These are phyloP conservation scores for Brachionus asplanchnoidis DNA, from an alignment of 1,140 invertebrate species.

Conservation along the genomic window DNA sequence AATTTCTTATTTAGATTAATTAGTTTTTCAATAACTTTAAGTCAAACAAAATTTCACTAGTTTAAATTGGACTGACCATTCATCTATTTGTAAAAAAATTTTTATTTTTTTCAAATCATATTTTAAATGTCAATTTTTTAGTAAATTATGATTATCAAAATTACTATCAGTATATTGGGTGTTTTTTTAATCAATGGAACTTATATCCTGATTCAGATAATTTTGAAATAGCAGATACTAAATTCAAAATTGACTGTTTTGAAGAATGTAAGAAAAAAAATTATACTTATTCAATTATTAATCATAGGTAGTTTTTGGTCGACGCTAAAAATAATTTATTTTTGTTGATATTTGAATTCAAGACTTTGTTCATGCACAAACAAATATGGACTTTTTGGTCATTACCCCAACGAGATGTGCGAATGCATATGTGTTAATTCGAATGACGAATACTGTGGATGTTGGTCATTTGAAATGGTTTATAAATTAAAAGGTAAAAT, in stretches of 20 bases:
- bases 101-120: neutral
- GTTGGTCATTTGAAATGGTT: neutral
- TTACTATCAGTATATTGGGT: neutral
- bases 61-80: neutral
- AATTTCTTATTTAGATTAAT: neutral
- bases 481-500: constrained; percentile 4
- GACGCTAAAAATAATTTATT: neutral
- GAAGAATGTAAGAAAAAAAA: neutral
- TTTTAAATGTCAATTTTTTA: neutral
- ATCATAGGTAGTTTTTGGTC: neutral
- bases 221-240: neutral
- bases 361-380: neutral
- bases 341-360: neutral
- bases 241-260: neutral
- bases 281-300: neutral
- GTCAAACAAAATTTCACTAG: neutral
- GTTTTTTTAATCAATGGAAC: neutral
- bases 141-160: neutral
- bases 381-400: neutral
- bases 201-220: neutral
- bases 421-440: neutral
- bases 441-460: neutral
- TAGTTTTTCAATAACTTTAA: neutral
- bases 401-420: neutral
- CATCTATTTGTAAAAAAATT: neutral